phyloP scores from a whole-genome alignment of 2,888 invertebrate species.

The Caenorhabditis doughertyi region DNA sequence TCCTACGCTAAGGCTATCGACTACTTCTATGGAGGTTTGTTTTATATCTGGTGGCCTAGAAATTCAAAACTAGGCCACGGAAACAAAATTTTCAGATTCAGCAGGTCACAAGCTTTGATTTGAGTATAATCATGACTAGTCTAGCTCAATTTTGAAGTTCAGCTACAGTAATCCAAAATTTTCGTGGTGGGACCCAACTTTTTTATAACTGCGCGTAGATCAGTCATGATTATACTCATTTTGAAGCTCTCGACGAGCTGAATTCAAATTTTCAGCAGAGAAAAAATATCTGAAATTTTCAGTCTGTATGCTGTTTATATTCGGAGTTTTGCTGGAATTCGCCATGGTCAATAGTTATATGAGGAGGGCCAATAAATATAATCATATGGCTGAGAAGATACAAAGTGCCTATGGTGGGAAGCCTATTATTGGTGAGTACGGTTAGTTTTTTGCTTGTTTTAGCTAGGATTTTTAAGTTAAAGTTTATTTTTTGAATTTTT shows the following conservation, averaged over 20 bases:
- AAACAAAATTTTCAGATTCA: no score
- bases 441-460: no score
- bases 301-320: conserved; percentile 80
- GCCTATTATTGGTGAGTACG: conserved; percentile 53
- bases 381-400: conserved; percentile 77
- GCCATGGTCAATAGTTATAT: conserved; percentile 78
- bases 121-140: no score
- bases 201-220: no score
- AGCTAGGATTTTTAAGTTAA: no score
- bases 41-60: background rate
- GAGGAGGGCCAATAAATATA: conserved; percentile 79
- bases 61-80: no score
- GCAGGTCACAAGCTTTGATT: no score
- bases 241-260: background rate
- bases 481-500: no score
- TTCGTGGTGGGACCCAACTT: no score
- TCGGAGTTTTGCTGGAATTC: conserved; percentile 79
- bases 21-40: conserved; percentile 78
- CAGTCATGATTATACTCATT: conserved; percentile 8
- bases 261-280: conserved; percentile 1
- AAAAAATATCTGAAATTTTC: conserved; percentile 31
- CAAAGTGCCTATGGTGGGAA: conserved; percentile 63
- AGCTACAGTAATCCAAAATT: no score
- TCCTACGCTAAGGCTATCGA: conserved; percentile 79
- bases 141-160: no score